Evolutionary conservation across 2,113 vertebrate species (phyloP), one percentile per base, ranked within the genome.

Genomic region (Heloderma charlesbogerti): DNA sequence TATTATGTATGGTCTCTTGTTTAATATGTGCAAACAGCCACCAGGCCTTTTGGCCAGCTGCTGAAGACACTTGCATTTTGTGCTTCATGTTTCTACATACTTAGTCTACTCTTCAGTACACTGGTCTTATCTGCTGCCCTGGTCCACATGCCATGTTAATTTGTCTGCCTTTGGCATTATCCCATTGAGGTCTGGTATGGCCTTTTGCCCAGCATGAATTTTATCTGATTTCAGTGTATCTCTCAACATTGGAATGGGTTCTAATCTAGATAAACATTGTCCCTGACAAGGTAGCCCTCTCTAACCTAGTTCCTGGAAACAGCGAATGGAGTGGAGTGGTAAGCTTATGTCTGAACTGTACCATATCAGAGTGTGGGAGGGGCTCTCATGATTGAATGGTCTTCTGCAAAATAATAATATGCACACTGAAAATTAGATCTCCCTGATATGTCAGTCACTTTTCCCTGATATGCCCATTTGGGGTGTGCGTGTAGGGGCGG

Each of bases 121-220:
- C 54, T 66, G 74, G 77, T 48, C 66, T 80, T 80, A 67, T 80
- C 77, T 81, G 78, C 12, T 69, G 57, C 87, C 54, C 45, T 29
- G 60, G 20, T 51, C 63, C 31, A 48, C 81, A 63, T 29, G 69
- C 13, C 60, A 63, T 63, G 60, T 51, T 81, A 81, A 51, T 81
- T 81, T 88, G 86, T 78, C 78, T 88, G 78, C 3, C 57, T 80
- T 69, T 88, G 74, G 37, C 31, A 37, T 88, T 81, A 81, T 77
- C 37, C 43, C 60, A 79, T 15, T 79, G 54, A 79, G 5, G 29
- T 66, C 74, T 88, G 60, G 29, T 45, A 10, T 45, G 29, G 87
- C n/a, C n/a, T 79, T 79, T 48, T 79, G 27, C 40, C 87, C 63
- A 80, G 20, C 27, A 20, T 69, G 63, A 45, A 88, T 88, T 81